Evolutionary conservation across 2,797 vertebrate species (phyloP), one percentile per base, ranked within the genome.

Genomic region (Cercopithecus mitis): DNA sequence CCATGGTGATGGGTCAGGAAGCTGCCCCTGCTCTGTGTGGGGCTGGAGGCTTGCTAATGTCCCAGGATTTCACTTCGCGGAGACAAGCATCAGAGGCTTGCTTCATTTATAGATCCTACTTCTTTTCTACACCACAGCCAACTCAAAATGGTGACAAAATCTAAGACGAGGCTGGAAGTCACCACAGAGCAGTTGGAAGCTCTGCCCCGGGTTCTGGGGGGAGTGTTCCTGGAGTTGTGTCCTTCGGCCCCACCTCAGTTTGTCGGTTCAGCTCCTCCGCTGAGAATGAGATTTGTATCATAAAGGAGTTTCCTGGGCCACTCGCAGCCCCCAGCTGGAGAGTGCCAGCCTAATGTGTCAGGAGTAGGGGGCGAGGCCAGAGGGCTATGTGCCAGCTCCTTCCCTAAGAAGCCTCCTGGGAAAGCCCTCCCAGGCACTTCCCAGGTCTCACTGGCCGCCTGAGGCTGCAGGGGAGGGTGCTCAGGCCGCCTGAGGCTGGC

Each of bases 81-180:
- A 75, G 33, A 11, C 20, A 3, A 1, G 43, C 41, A 0, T 33
- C 36, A 1, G 55, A 25, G 64, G 27, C 5, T 24, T 13, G 5
- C 50, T 22, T 10, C 2, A 0, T 43, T n/a, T 12, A 0, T 15
- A 15, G 13, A 3, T 17, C 5, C 13, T 0, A 0, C 4, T 24
- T 14, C n/a, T 41, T 7, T 27, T 17, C 27, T 25, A 1, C 25
- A 13, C 17, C 4, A 15, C 80, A 61, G 36, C 9, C 27, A n/a
- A 39, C 17, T 24, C 43, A 39, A 14, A 12, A 8, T 20, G 24
- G 7, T n/a, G 72, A 13, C 25, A 27, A 2, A 14, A 8, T 30
- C 50, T 13, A 6, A 8, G 41, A 45, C 3, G 25, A 33, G 55
- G 41, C 33, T 5, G 1, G 2, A 76, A 41, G 39, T n/a, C 7